Percentiles rank a stretch among this genome's conserved stretches.
Evolutionary conservation across 2,888 invertebrate species (phyloP).

Genomic region (Sisyra terminalis): DNA sequence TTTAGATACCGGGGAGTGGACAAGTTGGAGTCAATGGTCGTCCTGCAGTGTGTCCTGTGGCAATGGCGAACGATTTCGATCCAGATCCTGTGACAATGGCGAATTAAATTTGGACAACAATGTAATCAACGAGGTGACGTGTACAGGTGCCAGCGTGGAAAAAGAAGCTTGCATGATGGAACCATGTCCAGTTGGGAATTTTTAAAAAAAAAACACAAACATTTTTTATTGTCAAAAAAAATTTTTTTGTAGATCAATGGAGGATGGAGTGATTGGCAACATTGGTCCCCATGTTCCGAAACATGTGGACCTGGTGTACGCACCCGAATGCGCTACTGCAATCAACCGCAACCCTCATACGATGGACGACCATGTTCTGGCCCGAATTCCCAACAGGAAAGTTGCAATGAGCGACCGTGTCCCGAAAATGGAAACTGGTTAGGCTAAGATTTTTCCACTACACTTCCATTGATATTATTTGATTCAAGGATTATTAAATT

Average conservation of each 20-base stretch:
- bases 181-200: constrained; percentile 33
- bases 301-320: constrained; percentile 26
- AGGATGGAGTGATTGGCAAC: constrained; percentile 26
- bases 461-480: too few species aligned
- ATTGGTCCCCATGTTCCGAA: constrained; percentile 27
- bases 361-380: constrained; percentile 27
- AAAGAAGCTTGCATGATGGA: constrained; percentile 30
- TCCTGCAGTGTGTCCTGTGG: constrained; percentile 33
- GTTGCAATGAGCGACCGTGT: constrained; percentile 25
- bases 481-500: too few species aligned
- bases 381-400: constrained; percentile 21
- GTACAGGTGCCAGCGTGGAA: constrained; percentile 22
- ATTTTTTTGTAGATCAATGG: constrained; percentile 17
- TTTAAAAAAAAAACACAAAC: too few species aligned
- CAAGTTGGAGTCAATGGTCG: constrained; percentile 29
- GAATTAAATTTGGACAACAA: constrained; percentile 20
- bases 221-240: not conserved
- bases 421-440: constrained; percentile 26
- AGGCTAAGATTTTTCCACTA: too few species aligned
- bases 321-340: constrained; percentile 24
- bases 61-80: constrained; percentile 25
- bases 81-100: constrained; percentile 26
- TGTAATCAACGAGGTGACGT: constrained; percentile 9
- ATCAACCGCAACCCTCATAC: constrained; percentile 23
- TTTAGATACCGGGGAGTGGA: constrained; percentile 35